phyloP scores from a whole-genome alignment of 2,113 vertebrate species.

The Chlorodrepanis virens region DNA sequence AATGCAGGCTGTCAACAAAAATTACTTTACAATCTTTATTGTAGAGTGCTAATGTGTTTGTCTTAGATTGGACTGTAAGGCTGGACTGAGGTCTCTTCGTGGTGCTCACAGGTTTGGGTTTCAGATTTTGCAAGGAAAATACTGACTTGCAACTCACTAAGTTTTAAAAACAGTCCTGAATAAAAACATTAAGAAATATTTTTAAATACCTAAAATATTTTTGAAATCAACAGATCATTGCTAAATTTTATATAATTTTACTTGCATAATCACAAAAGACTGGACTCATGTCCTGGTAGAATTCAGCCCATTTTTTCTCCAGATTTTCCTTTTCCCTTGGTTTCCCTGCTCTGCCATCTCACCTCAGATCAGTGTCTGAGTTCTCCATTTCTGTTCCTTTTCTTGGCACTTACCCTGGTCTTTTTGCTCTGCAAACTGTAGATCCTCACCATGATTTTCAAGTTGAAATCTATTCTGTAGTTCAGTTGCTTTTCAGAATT shows the following conservation, averaged over 20 bases:
- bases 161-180: not conserved
- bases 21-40: not conserved
- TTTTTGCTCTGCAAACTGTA: not conserved
- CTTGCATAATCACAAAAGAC: not conserved
- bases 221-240: not conserved
- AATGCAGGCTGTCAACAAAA: not conserved
- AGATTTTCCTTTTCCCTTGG: not conserved
- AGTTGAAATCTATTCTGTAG: not conserved
- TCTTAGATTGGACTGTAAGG: not conserved
- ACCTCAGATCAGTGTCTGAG: not conserved
- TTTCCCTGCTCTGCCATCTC: not conserved
- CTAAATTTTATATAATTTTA: not conserved
- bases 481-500: not conserved
- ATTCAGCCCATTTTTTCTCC: not conserved
- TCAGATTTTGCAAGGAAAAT: not conserved
- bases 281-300: not conserved
- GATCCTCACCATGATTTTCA: not conserved
- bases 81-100: not conserved
- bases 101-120: not conserved
- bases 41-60: not conserved
- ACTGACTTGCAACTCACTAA: not conserved
- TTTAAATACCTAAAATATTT: not conserved
- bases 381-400: not conserved
- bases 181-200: not conserved
- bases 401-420: not conserved